Percentiles rank a stretch among this genome's conserved stretches.
Evolutionary conservation across 2,113 vertebrate species (phyloP).

Genomic region (Anguilla rostrata): DNA sequence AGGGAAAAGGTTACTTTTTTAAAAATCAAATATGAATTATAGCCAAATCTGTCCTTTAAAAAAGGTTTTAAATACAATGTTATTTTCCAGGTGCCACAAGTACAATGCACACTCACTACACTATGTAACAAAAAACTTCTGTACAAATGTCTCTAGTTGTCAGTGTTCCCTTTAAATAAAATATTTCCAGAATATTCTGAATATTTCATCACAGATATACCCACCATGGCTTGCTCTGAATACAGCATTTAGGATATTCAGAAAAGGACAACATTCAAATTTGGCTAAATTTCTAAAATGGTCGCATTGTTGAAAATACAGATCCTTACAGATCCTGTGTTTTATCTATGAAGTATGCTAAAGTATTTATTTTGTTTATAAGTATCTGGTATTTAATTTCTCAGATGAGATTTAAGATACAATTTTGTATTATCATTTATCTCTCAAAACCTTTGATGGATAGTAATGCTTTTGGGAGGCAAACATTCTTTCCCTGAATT

Average conservation of each 20-base stretch:
- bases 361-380: not conserved
- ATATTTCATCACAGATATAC: slow-evolving; percentile 12
- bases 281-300: not conserved
- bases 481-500: not conserved
- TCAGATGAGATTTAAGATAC: not conserved
- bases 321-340: not conserved
- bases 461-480: not conserved
- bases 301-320: not conserved
- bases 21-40: not conserved
- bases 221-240: not conserved
- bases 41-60: slow-evolving; percentile 19
- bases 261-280: not conserved
- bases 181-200: not conserved
- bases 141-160: not conserved
- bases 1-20: slow-evolving; percentile 14
- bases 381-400: not conserved
- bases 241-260: not conserved
- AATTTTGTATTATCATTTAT: not conserved
- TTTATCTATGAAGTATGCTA: not conserved
- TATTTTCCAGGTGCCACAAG: slow-evolving; percentile 29
- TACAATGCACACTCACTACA: slow-evolving; percentile 10
- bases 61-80: slow-evolving; percentile 26
- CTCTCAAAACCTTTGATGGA: not conserved
- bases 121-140: slow-evolving; percentile 19
- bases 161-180: not conserved